phyloP scores from a whole-genome alignment of 2,113 vertebrate genomes.

The Gadus macrocephalus region DNA sequence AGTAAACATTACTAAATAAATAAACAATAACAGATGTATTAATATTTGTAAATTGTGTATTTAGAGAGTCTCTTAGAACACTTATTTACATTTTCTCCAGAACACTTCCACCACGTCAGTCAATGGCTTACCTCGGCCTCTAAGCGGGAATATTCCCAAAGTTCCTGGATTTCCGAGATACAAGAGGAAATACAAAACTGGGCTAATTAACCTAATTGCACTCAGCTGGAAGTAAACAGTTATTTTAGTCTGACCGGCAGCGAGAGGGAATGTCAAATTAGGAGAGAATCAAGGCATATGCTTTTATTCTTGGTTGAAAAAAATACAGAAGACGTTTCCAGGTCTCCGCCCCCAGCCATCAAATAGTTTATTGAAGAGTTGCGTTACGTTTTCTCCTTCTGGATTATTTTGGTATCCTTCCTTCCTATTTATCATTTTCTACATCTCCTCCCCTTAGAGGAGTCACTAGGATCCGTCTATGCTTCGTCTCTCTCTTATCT shows the following conservation, averaged over 20 bases:
- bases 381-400: conserved; percentile 33
- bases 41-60: too few relatives aligned
- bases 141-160: conserved; percentile 5
- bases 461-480: conserved; percentile 24
- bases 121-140: too few relatives aligned
- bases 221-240: conserved; percentile 70
- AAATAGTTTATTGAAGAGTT: conserved; percentile 2
- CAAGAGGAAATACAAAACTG: conserved; percentile 26
- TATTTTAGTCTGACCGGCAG: conserved; percentile 60
- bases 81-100: too few relatives aligned
- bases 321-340: conserved; percentile 20
- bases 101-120: too few relatives aligned
- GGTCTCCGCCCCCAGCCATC: conserved; percentile 36
- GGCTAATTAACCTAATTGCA: conserved; percentile 60
- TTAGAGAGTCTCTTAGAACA: too few relatives aligned
- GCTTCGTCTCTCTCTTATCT: conserved; percentile 21
- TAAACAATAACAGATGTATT: too few relatives aligned
- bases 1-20: too few relatives aligned
- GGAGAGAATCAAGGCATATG: conserved; percentile 16
- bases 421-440: conserved; percentile 13
- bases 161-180: conserved; percentile 45
- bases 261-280: conserved; percentile 54
- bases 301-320: conserved; percentile 1
- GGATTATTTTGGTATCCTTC: conserved; percentile 54
- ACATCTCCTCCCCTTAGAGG: conserved; percentile 38